Percentiles rank a stretch among this genome's conserved stretches.
These are phyloP conservation scores for Perognathus longimembris DNA, from an alignment of 2,113 vertebrate genomes.

Conservation along the genomic window DNA sequence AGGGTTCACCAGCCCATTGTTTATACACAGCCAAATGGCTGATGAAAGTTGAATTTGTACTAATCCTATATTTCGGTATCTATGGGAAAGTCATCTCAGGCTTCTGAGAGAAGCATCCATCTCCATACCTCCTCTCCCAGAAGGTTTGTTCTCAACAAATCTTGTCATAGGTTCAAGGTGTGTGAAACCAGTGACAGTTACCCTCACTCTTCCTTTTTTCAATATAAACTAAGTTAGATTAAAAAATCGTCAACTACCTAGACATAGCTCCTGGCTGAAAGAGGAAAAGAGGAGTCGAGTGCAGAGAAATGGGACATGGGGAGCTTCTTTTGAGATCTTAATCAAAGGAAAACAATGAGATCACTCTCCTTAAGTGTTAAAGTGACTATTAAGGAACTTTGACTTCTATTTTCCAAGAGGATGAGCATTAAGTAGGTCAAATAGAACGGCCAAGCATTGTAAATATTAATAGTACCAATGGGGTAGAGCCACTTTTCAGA, in stretches of 20 bases:
- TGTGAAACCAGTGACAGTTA: not conserved
- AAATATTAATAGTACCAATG: constrained; percentile 52
- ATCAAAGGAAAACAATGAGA: constrained; percentile 43
- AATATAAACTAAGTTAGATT: not conserved
- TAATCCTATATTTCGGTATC: not conserved
- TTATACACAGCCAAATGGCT: not conserved
- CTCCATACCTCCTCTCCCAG: not conserved
- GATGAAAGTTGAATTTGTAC: not conserved
- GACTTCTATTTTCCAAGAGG: constrained; percentile 60
- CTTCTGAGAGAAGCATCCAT: not conserved
- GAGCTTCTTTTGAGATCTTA: not conserved
- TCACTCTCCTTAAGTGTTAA: constrained; percentile 28
- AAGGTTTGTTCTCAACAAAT: not conserved
- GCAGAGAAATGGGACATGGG: not conserved
- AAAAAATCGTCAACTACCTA: not conserved
- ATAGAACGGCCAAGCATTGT: constrained; percentile 28
- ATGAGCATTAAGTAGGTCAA: constrained; percentile 60
- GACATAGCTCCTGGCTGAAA: not conserved
- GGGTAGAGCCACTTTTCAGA: constrained; percentile 35
- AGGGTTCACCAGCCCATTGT: not conserved
- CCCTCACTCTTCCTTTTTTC: not conserved
- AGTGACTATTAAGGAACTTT: constrained; percentile 48
- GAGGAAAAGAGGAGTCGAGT: not conserved
- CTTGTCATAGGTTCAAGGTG: not conserved
- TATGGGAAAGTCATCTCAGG: not conserved